Evolutionary conservation across 2,113 vertebrate species (phyloP).

Genomic region (Dissostichus mawsoni): DNA sequence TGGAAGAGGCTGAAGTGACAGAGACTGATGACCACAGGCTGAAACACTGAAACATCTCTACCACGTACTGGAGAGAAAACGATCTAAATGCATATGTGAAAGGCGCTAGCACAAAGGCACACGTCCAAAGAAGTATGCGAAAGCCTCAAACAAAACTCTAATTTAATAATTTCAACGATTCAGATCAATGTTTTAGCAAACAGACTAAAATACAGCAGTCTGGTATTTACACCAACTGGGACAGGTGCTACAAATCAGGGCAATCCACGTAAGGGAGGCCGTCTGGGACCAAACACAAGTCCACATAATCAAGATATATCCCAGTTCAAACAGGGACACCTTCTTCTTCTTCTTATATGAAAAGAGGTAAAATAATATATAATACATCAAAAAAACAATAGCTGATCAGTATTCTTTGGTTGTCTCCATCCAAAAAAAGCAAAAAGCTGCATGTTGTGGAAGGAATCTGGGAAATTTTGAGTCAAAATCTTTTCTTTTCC

Average conservation of each 20-base stretch:
- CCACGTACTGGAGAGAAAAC: background rate
- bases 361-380: background rate
- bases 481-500: background rate
- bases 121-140: background rate
- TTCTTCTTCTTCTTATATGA: no score
- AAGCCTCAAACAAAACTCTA: background rate
- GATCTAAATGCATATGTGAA: no score
- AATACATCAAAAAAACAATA: background rate
- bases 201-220: background rate
- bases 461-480: background rate
- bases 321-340: background rate
- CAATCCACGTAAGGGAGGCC: background rate
- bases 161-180: background rate
- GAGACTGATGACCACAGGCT: constrained; percentile 53
- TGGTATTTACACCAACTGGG: background rate
- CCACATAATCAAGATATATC: background rate
- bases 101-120: no score
- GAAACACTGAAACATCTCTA: constrained; percentile 5
- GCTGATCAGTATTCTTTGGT: background rate
- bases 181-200: background rate
- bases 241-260: constrained; percentile 1
- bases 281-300: background rate
- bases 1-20: constrained; percentile 60
- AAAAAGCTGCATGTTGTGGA: background rate
- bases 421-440: background rate